Base-by-base conservation (phyloP, 2,113 vertebrate genomes). In the Scomber colias region DNA sequence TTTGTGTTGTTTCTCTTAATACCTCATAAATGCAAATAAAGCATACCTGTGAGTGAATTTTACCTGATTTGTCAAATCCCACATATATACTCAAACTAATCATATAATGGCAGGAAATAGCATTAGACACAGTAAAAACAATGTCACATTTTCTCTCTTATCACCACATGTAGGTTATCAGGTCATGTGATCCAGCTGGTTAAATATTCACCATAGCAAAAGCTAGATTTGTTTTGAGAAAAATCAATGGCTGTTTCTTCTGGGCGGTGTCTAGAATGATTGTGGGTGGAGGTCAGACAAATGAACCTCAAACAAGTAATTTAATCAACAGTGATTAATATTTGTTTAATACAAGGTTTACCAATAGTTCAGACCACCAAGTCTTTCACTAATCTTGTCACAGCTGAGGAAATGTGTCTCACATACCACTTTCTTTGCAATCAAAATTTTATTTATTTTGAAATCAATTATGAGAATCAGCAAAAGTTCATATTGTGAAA, bases 151-250 rank as follows among this genome's bases (percentile, higher is more conserved):
- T 59, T 31, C 64, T 56, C 12, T 79, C 67, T 81, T 83, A 84
- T 87, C 85, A 67, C 0, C 46, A 59, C 30, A 71, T 56, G 21
- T 19, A 30, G 3, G 48, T 19, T 44, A 40, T 72, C 56, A 61
- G 35, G 55, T 79, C 69, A 89, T 49, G 8, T 11, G 14, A 50
- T 67, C 27, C 44, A 71, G 5, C 71, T 81, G 75, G 86, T 91
- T 84, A 81, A 75, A 85, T 30, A 91, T 85, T 89, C n/a, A 78
- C 81, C 57, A 27, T 16, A 59, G 35, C 12, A 19, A 48, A 17
- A 40, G 31, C 15, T 10, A 16, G 48, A 70, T 64, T 24, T 57
- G 50, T 40, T 76, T 49, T 53, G 27, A 53, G 27, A 62, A 54
- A 48, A 59, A 57, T 75, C 46, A 51, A 6, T 60, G 55, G 12